A percentile compares a stretch with the other conserved stretches of the same genome.
These are phyloP conservation scores for Nautilus pompilius DNA, from an alignment of 1,140 invertebrate genomes.

Conservation along the genomic window DNA sequence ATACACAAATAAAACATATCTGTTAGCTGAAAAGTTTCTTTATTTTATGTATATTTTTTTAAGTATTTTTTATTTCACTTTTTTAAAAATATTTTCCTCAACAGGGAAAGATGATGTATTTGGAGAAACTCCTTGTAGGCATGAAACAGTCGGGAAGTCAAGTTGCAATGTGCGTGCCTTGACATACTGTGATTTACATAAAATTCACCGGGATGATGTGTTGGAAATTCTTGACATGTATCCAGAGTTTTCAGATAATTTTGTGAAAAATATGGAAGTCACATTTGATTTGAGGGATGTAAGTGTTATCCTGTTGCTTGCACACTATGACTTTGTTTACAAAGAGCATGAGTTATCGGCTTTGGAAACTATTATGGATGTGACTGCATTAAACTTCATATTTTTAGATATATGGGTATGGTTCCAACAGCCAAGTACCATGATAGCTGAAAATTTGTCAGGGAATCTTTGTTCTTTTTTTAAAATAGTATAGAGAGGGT, in stretches of 20 bases:
- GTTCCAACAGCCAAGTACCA: too few species aligned
- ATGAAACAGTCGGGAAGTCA: slow-evolving; percentile 91
- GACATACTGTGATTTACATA: slow-evolving; percentile 98
- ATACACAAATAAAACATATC: too few species aligned
- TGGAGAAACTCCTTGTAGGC: slow-evolving; percentile 93
- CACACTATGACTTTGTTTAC: too few species aligned
- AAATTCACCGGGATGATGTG: slow-evolving; percentile 92
- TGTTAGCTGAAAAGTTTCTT: too few species aligned
- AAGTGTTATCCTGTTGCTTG: slow-evolving; percentile 28
- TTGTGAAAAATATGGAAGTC: slow-evolving; percentile 91
- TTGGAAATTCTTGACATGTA: slow-evolving; percentile 97
- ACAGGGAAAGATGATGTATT: slow-evolving; percentile 96
- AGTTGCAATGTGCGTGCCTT: slow-evolving; percentile 97
- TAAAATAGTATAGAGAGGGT: too few species aligned
- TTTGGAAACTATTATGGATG: background rate
- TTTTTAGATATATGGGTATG: too few species aligned
- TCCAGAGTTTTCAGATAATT: slow-evolving; percentile 91
- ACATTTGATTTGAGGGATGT: slow-evolving; percentile 80
- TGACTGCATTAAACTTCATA: background rate
- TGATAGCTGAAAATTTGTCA: too few species aligned
- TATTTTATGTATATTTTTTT: background rate
- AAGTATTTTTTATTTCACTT: background rate
- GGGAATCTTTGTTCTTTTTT: too few species aligned
- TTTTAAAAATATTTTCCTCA: too few species aligned
- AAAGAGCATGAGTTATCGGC: background rate